phyloP scores from a whole-genome alignment of 2,113 vertebrate species.

The Charina bottae region DNA sequence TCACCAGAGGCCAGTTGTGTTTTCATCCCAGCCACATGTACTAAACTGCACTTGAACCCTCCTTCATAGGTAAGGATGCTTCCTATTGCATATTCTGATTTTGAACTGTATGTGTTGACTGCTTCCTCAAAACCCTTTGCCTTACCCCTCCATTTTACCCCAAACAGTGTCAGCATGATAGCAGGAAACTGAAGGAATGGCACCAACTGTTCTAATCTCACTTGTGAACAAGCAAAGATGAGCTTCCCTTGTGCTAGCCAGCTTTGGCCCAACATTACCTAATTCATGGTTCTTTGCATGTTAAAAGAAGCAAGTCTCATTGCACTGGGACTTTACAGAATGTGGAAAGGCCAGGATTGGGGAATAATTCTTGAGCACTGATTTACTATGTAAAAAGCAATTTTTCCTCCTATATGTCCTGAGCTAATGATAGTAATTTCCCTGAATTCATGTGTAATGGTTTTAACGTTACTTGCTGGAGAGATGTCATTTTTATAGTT shows the following conservation, averaged over 20 bases:
- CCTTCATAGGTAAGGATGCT: constrained; percentile 11
- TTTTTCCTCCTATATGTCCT: constrained; percentile 74
- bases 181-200: constrained; percentile 42
- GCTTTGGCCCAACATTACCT: constrained; percentile 41
- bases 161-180: background rate
- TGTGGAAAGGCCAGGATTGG: constrained; percentile 78
- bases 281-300: background rate
- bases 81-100: constrained; percentile 25
- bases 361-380: constrained; percentile 80
- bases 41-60: constrained; percentile 19
- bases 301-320: constrained; percentile 54
- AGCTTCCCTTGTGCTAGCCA: background rate
- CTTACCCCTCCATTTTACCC: constrained; percentile 27
- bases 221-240: constrained; percentile 20
- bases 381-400: constrained; percentile 84
- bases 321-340: constrained; percentile 80
- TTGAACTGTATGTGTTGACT: background rate
- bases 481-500: constrained; percentile 85
- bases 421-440: constrained; percentile 75
- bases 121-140: background rate
- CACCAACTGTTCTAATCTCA: constrained; percentile 11
- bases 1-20: background rate
- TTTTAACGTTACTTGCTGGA: constrained; percentile 95
- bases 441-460: constrained; percentile 75
- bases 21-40: constrained; percentile 20